phyloP scores from a whole-genome alignment of 1,140 invertebrate species.

The Triops longicaudatus region DNA sequence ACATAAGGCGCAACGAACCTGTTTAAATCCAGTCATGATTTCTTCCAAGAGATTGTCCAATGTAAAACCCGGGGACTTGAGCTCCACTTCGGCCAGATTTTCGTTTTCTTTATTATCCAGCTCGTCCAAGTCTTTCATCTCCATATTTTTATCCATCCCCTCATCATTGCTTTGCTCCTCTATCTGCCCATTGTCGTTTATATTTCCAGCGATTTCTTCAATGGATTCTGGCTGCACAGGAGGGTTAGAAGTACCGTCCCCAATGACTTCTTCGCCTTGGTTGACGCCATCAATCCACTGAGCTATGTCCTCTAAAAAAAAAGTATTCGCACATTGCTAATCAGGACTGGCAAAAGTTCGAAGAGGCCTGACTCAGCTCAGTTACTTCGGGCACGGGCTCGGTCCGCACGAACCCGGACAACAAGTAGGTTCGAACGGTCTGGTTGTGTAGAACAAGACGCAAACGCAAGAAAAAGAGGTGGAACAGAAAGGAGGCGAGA shows the following conservation, averaged over 20 bases:
- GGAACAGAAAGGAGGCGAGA: no score
- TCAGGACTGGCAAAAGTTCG: no score
- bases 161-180: not conserved
- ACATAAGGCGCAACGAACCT: not conserved
- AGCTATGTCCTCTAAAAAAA: not conserved
- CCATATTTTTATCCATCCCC: not conserved
- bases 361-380: no score
- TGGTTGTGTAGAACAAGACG: no score
- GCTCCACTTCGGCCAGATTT: not conserved
- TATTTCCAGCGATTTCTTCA: not conserved
- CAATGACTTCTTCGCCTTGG: not conserved
- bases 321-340: no score
- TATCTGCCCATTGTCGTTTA: no score
- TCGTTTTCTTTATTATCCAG: not conserved
- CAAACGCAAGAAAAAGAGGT: no score
- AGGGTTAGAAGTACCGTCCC: not conserved
- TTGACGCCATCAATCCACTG: not conserved
- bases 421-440: no score
- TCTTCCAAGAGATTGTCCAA: not conserved
- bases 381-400: no score
- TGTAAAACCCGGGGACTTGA: not conserved
- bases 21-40: not conserved
- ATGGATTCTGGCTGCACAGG: not conserved
- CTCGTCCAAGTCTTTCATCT: constrained; percentile 1
- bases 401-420: no score